Percentiles rank a stretch among this genome's conserved stretches.
These are phyloP conservation scores for Halcyon smyrnensis DNA, from an alignment of 2,797 vertebrate species.

Conservation along the genomic window DNA sequence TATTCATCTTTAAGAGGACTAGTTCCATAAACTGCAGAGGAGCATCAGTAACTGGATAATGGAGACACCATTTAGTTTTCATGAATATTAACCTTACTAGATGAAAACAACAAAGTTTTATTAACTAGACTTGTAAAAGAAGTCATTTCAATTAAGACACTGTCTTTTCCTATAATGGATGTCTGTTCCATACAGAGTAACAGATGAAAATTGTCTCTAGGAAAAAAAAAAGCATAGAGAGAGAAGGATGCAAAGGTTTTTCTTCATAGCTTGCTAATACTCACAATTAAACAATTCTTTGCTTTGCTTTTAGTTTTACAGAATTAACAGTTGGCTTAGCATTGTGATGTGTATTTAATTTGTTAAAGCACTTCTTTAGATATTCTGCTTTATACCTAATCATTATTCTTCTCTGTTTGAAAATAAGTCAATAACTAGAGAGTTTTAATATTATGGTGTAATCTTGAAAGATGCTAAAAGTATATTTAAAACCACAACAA, in stretches of 20 bases:
- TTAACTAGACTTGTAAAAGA: slow-evolving; percentile 73
- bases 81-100: slow-evolving; percentile 72
- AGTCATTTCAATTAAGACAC: slow-evolving; percentile 65
- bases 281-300: not conserved
- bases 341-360: not conserved
- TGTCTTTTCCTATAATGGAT: slow-evolving; percentile 63
- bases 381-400: not conserved
- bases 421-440: not conserved
- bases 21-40: slow-evolving; percentile 24
- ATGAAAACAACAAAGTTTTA: slow-evolving; percentile 75
- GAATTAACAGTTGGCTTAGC: not conserved
- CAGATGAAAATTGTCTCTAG: slow-evolving; percentile 35
- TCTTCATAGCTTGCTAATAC: not conserved
- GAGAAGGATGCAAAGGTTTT: not conserved
- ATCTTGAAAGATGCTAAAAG: not conserved
- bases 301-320: not conserved
- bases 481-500: not conserved
- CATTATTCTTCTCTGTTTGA: not conserved
- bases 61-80: slow-evolving; percentile 63
- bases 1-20: slow-evolving; percentile 41
- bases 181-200: slow-evolving; percentile 55
- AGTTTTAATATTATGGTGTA: not conserved
- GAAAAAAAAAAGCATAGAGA: not conserved
- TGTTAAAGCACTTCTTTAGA: not conserved
- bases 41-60: slow-evolving; percentile 67